Evolutionary conservation across 2,113 vertebrate species (phyloP).

Genomic region (Nettapus auritus): DNA sequence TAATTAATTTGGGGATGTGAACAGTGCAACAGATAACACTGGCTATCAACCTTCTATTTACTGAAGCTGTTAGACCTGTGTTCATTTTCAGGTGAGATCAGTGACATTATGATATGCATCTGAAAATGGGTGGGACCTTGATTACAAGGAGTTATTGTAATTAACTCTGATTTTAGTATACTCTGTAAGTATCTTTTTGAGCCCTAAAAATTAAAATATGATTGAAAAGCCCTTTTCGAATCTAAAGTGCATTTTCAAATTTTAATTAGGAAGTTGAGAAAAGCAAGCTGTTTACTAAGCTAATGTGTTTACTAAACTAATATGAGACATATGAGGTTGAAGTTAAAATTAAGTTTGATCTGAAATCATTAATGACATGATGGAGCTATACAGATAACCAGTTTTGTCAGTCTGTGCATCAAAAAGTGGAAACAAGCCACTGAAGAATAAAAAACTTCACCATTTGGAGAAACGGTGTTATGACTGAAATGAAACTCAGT

Average conservation of each 20-base stretch:
- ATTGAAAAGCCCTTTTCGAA: slow-evolving; percentile 30
- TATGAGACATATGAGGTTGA: background rate
- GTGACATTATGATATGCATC: background rate
- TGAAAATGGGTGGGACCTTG: slow-evolving; percentile 21
- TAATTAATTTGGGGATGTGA: background rate
- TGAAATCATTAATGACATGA: background rate
- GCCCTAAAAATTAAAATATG: slow-evolving; percentile 31
- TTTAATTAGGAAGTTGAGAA: slow-evolving; percentile 34
- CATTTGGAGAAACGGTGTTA: background rate
- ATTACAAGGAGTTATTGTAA: slow-evolving; percentile 40
- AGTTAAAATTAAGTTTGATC: background rate
- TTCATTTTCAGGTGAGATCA: background rate
- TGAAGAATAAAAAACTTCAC: background rate
- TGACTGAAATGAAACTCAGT: background rate
- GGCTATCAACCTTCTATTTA: background rate
- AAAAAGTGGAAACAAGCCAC: background rate
- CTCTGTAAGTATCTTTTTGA: slow-evolving; percentile 38
- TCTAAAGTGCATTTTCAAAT: slow-evolving; percentile 17
- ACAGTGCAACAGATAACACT: background rate
- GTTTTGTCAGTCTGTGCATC: background rate
- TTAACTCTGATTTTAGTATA: slow-evolving; percentile 40
- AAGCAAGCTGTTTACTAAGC: background rate
- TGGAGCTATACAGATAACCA: background rate
- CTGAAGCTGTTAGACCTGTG: background rate
- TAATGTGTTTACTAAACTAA: background rate